Evolutionary conservation across 2,113 vertebrate species (phyloP).

Genomic region (Aphyosemion australe): DNA sequence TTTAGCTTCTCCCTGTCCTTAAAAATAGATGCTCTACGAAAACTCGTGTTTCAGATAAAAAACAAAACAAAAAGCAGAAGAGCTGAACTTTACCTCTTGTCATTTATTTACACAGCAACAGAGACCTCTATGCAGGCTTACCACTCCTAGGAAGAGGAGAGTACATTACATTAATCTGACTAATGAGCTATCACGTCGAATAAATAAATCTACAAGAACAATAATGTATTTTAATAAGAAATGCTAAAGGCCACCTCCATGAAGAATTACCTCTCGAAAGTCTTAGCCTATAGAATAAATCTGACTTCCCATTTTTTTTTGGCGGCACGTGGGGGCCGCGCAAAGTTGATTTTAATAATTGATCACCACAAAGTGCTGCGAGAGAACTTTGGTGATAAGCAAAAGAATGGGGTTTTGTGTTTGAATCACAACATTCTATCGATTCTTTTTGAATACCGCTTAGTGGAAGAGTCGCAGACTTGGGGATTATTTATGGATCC

Average conservation of each 20-base stretch:
- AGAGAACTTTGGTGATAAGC: conserved; percentile 75
- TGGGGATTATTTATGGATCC: conserved; percentile 74
- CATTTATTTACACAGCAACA: conserved; percentile 59
- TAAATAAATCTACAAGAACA: conserved; percentile 83
- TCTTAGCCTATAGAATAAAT: conserved; percentile 79
- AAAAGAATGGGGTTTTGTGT: conserved; percentile 71
- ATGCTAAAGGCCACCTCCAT: conserved; percentile 81
- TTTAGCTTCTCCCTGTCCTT: conserved; percentile 43
- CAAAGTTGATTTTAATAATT: conserved; percentile 84
- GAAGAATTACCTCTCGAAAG: conserved; percentile 82
- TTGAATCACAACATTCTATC: conserved; percentile 73
- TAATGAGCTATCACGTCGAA: conserved; percentile 83
- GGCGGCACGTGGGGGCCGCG: conserved; percentile 70
- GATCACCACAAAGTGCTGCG: conserved; percentile 74
- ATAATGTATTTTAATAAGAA: conserved; percentile 86
- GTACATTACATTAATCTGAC: conserved; percentile 84
- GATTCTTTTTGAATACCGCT: conserved; percentile 74
- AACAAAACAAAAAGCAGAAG: conserved; percentile 35
- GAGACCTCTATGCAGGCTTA: conserved; percentile 51
- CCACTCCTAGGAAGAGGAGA: conserved; percentile 65
- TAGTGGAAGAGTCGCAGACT: conserved; percentile 67
- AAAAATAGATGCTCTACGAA: conserved; percentile 64
- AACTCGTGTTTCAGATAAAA: conserved; percentile 20
- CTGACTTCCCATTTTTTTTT: conserved; percentile 69
- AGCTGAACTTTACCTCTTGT: conserved; percentile 60